These are phyloP conservation scores for Brachypterus glaber DNA, from an alignment of 2,888 invertebrate species.

Conservation along the genomic window DNA sequence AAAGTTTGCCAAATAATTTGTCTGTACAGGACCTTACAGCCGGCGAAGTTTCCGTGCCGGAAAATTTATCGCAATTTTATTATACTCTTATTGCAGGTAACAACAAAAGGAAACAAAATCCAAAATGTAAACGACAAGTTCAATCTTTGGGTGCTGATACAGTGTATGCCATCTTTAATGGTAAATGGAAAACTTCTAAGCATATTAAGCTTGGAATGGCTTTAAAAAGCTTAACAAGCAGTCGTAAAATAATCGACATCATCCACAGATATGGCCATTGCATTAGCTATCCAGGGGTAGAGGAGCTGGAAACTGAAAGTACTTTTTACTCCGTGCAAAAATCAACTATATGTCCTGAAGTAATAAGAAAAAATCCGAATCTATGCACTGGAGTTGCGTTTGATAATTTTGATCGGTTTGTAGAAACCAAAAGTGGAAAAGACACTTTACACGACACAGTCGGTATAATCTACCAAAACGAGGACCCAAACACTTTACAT, in stretches of 20 bases:
- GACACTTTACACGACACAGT: neutral
- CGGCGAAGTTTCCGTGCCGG: constrained; percentile 5
- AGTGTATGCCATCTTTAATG: constrained; percentile 11
- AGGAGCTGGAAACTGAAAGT: constrained; percentile 12
- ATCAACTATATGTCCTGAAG: neutral
- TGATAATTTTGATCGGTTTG: neutral
- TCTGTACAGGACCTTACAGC: neutral
- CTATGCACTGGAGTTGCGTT: neutral
- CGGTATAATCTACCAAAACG: neutral
- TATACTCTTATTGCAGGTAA: constrained; percentile 4
- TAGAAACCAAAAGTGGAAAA: neutral
- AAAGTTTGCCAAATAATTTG: constrained; percentile 1
- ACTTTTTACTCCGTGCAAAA: neutral
- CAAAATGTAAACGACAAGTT: constrained; percentile 9
- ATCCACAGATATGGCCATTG: constrained; percentile 13
- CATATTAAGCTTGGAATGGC: constrained; percentile 9
- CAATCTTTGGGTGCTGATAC: constrained; percentile 4
- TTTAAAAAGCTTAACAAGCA: constrained; percentile 13
- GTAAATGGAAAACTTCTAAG: constrained; percentile 7
- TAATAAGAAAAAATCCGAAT: neutral
- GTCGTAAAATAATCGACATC: constrained; percentile 8
- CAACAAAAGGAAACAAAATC: constrained; percentile 4
- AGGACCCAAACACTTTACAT: constrained; percentile 13
- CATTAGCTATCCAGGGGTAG: constrained; percentile 6
- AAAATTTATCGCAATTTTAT: constrained; percentile 5